These are phyloP conservation scores for Coecobrya sp. DNA, from an alignment of 2,888 invertebrate genomes.

Conservation along the genomic window DNA sequence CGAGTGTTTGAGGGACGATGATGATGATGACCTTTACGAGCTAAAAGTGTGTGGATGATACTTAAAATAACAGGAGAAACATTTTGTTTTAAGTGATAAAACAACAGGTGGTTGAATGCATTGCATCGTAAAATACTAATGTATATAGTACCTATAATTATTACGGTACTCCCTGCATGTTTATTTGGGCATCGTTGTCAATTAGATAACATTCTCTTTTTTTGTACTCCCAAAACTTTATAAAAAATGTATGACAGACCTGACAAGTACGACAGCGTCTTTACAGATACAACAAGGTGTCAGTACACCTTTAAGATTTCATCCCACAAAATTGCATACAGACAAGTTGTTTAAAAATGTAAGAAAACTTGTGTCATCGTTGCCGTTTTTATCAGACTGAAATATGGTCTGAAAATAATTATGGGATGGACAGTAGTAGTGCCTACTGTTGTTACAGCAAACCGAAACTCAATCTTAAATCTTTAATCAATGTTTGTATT, in stretches of 20 bases:
- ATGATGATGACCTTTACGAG: conserved; percentile 26
- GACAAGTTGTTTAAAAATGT: not conserved
- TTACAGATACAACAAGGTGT: not conserved
- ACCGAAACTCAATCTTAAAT: too few species aligned
- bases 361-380: not conserved
- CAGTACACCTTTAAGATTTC: not conserved
- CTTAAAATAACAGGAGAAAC: conserved; percentile 18
- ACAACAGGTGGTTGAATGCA: conserved; percentile 31
- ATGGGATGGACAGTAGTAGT: too few species aligned
- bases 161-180: not conserved
- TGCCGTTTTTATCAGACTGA: not conserved
- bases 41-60: conserved; percentile 14
- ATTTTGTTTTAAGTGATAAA: conserved; percentile 32
- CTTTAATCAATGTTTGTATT: too few species aligned
- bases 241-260: not conserved
- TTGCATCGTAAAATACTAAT: not conserved
- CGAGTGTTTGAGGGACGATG: not conserved
- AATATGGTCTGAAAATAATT: not conserved
- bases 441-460: too few species aligned
- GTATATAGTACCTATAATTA: not conserved
- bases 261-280: not conserved
- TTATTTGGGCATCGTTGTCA: conserved; percentile 23
- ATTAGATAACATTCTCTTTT: not conserved
- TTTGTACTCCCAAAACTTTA: not conserved
- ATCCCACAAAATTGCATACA: too few species aligned